Base-by-base conservation (phyloP, 2,888 invertebrate genomes). In the Spodoptera littoralis region DNA sequence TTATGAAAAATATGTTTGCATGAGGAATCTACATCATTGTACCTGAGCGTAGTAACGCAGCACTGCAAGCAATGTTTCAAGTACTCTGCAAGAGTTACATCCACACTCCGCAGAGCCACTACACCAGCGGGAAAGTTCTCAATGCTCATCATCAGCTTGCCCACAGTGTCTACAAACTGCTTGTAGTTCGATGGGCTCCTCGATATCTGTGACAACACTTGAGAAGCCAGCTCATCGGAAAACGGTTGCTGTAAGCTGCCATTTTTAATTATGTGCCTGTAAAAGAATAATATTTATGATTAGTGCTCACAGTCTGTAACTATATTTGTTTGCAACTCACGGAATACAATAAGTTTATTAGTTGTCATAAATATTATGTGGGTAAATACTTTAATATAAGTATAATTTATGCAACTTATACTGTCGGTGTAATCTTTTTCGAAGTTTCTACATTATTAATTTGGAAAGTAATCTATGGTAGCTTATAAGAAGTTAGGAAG, bases 111-210 rank as follows among this genome's bases (percentile, higher is more conserved):
- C 2, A 93, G 52, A 2, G 92, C 90, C 0, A 60, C 59, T 1
- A 81, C 77, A 0, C 93, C 93, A 0, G 89, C 70, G 0, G 87
- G 86, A 42, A 93, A 91, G 75, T 93, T 94, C 52, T 93, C 94
- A 24, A 89, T 86, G 60, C 92, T 91, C 0, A 79, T 77, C 0
- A 82, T 82, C 4, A 92, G 52, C 70, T 86, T 91, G 1, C 82
- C 74, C 2, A 92, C 83, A 1, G 83, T 72, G 2, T 78, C 69
- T 4, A 73, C 65, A 60, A 85, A 90, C 9, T 74, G 59, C 36
- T 70, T 83, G 58, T 84, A 80, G 11, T 78, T 49, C 8, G 46
- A 24, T 0, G 65, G 57, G 18, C 60, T 49, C 6, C 24, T 43
- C 2, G 61, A 47, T 8, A 84, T 70, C 4, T 78, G 66, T 1